These are phyloP conservation scores for Zoroaster sp. DNA, from an alignment of 53 echinoderm and acorn worm genomes.

Conservation along the genomic window DNA sequence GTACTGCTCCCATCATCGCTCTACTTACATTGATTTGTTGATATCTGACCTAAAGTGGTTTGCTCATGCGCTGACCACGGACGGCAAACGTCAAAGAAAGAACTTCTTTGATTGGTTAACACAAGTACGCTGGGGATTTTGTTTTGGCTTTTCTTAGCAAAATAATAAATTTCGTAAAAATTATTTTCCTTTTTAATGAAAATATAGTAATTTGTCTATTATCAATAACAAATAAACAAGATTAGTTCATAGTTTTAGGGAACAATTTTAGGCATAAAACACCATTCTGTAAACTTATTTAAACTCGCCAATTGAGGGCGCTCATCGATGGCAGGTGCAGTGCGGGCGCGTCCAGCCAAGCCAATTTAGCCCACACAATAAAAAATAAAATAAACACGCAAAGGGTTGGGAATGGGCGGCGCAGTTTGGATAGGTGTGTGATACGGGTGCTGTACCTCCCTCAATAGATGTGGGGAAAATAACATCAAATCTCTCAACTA, in stretches of 20 bases:
- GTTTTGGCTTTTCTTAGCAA: neutral
- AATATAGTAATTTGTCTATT: no score
- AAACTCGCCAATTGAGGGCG: slow-evolving; percentile 11
- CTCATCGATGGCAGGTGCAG: no score
- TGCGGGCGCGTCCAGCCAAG: neutral
- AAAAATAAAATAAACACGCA: neutral
- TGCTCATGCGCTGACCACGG: slow-evolving; percentile 12
- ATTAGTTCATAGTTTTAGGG: no score
- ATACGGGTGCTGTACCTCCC: no score
- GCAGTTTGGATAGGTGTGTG: no score
- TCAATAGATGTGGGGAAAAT: no score
- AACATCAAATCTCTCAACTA: no score
- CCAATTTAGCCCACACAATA: neutral
- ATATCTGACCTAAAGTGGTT: neutral
- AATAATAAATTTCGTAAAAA: neutral
- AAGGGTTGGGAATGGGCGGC: no score
- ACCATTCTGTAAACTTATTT: neutral
- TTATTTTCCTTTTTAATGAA: no score
- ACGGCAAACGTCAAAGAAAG: slow-evolving; percentile 29
- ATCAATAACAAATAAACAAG: no score
- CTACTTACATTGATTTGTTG: neutral
- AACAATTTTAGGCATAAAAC: no score
- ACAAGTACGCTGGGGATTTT: neutral
- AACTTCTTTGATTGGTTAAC: slow-evolving; percentile 43
- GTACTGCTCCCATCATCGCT: neutral